Conservation (phyloP, 2,797 vertebrate species). For the Micrastur ruficollis region DNA sequence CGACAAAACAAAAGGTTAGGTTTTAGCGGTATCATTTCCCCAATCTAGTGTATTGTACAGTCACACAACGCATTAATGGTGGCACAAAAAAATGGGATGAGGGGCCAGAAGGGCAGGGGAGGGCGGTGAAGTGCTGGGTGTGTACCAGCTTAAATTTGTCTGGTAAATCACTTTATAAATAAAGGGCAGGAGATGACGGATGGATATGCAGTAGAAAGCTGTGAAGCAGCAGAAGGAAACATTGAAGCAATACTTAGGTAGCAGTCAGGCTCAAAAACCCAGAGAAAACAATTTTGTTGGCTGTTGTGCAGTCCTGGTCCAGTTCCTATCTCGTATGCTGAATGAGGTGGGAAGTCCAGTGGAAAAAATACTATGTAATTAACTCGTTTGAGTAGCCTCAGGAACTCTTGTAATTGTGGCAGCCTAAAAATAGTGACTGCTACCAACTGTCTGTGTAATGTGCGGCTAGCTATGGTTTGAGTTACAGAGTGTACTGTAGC, state of each 20-base stretch:
- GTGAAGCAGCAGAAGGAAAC: not conserved
- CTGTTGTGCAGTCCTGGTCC: not conserved
- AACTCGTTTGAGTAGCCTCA: not conserved
- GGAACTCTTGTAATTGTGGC: not conserved
- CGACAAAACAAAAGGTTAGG: not conserved
- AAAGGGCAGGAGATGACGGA: not conserved
- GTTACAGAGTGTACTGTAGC: fast-evolving
- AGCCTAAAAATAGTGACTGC: not conserved
- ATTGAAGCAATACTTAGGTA: not conserved
- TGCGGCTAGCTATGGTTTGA: not conserved
- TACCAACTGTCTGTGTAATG: not conserved
- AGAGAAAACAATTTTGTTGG: not conserved
- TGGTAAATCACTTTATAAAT: not conserved
- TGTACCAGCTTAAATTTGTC: not conserved
- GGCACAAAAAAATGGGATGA: not conserved
- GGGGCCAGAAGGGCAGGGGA: not conserved
- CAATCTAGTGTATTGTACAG: not conserved
- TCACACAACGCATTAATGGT: not conserved
- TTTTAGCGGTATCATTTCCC: not conserved
- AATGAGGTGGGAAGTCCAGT: not conserved
- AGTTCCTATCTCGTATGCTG: not conserved
- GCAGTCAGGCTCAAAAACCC: not conserved
- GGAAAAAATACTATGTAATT: not conserved
- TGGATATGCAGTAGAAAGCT: not conserved
- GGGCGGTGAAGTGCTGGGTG: not conserved